phyloP scores from a whole-genome alignment of 2,113 vertebrate species.

The Phoenicopterus ruber region DNA sequence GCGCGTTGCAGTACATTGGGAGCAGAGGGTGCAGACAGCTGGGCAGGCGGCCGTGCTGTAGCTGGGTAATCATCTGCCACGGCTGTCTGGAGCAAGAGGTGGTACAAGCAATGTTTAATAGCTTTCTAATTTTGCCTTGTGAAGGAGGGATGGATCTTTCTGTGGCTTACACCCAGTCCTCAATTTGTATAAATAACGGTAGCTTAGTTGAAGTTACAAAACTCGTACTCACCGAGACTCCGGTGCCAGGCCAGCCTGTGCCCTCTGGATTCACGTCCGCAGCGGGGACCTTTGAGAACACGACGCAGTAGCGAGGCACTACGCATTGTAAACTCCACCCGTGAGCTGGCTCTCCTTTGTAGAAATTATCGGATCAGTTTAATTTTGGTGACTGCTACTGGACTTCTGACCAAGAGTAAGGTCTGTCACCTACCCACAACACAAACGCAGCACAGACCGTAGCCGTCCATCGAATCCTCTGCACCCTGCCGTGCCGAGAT shows the following conservation, averaged over 20 bases:
- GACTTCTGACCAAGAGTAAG: neutral
- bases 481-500: rapidly evolving
- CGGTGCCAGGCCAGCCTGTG: neutral
- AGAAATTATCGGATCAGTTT: neutral
- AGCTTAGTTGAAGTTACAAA: neutral
- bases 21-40: neutral
- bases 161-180: neutral
- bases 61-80: neutral
- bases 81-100: neutral
- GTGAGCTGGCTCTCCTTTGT: rapidly evolving
- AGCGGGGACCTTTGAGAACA: neutral
- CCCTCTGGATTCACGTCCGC: neutral
- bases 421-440: neutral
- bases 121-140: neutral
- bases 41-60: neutral
- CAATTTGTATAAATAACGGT: neutral
- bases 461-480: neutral
- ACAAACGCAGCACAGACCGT: rapidly evolving
- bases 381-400: neutral
- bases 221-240: neutral
- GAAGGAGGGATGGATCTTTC: neutral
- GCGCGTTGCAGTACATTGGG: neutral
- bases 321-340: rapidly evolving
- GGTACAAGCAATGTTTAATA: neutral
- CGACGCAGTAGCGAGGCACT: neutral